Conservation (phyloP, 2,888 invertebrate species). For the Eilema sororculum region DNA sequence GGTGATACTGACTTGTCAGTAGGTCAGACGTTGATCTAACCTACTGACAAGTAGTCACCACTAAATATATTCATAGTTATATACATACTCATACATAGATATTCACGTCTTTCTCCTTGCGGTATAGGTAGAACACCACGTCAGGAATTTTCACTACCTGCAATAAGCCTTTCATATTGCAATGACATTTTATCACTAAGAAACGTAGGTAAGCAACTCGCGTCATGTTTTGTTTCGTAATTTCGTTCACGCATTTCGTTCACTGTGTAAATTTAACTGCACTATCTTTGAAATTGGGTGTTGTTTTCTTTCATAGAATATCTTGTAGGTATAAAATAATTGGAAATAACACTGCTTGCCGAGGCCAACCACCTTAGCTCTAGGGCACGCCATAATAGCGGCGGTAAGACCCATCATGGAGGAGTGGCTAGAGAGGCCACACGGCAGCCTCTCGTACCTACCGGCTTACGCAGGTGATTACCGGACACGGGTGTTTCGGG, state of each 20-base stretch:
- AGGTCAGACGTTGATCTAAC: background rate
- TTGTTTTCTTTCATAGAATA: too few species aligned
- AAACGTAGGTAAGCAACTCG: background rate
- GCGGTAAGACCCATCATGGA: too few species aligned
- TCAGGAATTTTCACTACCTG: background rate
- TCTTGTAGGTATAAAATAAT: too few species aligned
- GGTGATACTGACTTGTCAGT: background rate
- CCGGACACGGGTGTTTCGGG: too few species aligned
- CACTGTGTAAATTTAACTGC: too few species aligned
- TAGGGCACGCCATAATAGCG: too few species aligned
- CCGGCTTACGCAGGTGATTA: too few species aligned
- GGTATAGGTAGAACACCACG: background rate
- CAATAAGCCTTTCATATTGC: background rate
- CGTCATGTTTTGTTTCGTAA: background rate
- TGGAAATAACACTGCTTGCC: too few species aligned
- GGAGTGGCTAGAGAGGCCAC: too few species aligned
- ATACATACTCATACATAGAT: background rate
- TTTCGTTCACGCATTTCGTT: background rate
- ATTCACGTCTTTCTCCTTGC: background rate
- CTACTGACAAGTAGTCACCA: background rate
- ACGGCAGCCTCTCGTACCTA: too few species aligned
- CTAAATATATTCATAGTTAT: background rate
- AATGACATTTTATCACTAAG: background rate
- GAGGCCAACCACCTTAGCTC: too few species aligned
- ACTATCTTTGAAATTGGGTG: too few species aligned